Base-by-base conservation (phyloP, 2,113 vertebrate species). In the Nannospalax galili region DNA sequence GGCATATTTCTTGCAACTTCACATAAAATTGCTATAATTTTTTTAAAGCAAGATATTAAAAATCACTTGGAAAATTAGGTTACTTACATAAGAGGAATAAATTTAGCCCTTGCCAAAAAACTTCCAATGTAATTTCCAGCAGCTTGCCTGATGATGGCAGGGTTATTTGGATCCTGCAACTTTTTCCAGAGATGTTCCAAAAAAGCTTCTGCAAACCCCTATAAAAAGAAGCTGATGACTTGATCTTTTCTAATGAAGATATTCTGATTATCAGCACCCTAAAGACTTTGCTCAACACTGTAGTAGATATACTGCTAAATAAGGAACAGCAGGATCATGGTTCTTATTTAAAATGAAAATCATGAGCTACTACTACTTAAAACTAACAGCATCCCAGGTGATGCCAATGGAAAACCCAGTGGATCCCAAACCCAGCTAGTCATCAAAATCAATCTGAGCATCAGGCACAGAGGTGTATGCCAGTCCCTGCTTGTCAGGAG, bases 111-210 rank as follows among this genome's bases (percentile, higher is more conserved):
- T 81, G 99, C 99, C 97, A 99, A 98, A 96, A 99, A 99, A 98
- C 99, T 99, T 74, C 99, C 99, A 95, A 99, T 98, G 14, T 99
- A 99, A 79, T 98, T 99, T 2, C 98, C 99, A 28, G 99, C 99
- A 15, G 99, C 98, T 97, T 99, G 99, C 22, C 99, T 99, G 69
- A 99, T 98, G 62, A 99, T 98, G 0, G 99, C 98, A 19, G 99
- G 99, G 94, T 99, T 99, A 96, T 99, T 99, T 2, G 99, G 99
- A 97, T 98, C 99, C 94, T 99, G 99, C 17, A 99, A 88, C 88
- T 99, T 98, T 97, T 99, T 99, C 99, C 99, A 99, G 89, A 99
- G 98, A 98, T 99, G 99, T 86, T 99, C 99, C 98, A 99, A 97
- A 98, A 99, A 99, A 52, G 99, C 99, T 97, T 99, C 99, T 15